Percentiles rank a stretch among this genome's conserved stretches.
Conservation (phyloP, 2,113 vertebrate species). For the Apteryx owenii region DNA sequence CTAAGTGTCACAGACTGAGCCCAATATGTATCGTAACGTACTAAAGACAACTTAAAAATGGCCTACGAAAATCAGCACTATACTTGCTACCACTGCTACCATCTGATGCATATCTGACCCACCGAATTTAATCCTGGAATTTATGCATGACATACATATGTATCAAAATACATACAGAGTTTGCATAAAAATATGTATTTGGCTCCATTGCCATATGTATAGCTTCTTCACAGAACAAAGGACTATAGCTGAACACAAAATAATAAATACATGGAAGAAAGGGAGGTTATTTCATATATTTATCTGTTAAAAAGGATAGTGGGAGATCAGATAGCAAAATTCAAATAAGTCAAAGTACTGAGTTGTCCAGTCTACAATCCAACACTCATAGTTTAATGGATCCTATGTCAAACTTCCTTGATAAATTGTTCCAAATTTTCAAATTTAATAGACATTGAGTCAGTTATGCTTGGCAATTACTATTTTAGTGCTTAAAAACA, state of each 20-base stretch:
- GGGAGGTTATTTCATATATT: not conserved
- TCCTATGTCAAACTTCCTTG: constrained; percentile 7
- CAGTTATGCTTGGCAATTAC: not conserved
- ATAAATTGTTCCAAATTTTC: not conserved
- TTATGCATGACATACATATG: constrained; percentile 14
- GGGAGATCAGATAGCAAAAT: constrained; percentile 27
- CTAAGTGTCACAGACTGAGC: not conserved
- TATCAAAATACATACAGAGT: constrained; percentile 32
- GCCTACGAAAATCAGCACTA: constrained; percentile 18
- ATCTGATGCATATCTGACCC: constrained; percentile 38
- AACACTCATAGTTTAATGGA: constrained; percentile 14
- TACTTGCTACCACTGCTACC: constrained; percentile 31
- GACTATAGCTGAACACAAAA: constrained; percentile 6
- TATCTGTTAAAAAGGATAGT: constrained; percentile 19
- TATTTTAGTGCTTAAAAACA: not conserved
- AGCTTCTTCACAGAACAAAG: constrained; percentile 51
- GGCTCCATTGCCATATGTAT: constrained; percentile 23
- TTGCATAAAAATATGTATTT: constrained; percentile 47
- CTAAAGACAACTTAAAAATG: constrained; percentile 54
- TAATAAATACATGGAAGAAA: not conserved
- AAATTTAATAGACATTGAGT: not conserved
- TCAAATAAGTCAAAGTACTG: constrained; percentile 12
- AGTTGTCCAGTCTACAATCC: not conserved
- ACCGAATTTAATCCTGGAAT: constrained; percentile 48
- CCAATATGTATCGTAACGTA: constrained; percentile 15